Evolutionary conservation across 1,140 invertebrate species (phyloP).

Genomic region (Streblospio benedicti): DNA sequence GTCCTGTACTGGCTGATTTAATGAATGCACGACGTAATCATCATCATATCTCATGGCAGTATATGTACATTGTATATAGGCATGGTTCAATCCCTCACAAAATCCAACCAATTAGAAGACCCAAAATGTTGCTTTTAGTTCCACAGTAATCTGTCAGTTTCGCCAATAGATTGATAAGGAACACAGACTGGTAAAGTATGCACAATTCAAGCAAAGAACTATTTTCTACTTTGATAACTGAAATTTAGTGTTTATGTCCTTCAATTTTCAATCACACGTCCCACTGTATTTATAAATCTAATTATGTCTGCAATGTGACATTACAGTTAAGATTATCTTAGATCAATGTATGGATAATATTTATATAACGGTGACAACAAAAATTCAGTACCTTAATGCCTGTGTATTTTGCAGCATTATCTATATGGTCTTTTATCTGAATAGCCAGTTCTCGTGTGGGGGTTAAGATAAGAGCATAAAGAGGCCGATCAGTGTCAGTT

Average conservation of each 20-base stretch:
- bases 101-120: neutral
- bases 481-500: slow-evolving; percentile 13
- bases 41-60: neutral
- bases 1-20: neutral
- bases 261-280: neutral
- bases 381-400: slow-evolving; percentile 53
- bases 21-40: neutral
- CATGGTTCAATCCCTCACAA: neutral
- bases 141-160: no score
- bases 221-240: neutral
- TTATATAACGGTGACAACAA: slow-evolving; percentile 10
- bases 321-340: neutral
- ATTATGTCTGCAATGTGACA: neutral
- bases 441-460: slow-evolving; percentile 92
- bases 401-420: slow-evolving; percentile 70
- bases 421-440: slow-evolving; percentile 81
- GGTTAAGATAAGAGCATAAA: slow-evolving; percentile 72
- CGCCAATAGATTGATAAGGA: no score
- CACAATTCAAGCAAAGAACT: neutral
- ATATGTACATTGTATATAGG: neutral
- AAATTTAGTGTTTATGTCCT: neutral
- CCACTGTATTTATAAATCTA: neutral
- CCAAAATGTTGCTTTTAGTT: no score
- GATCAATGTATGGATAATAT: neutral
- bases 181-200: no score